Percentiles rank a stretch among this genome's conserved stretches.
phyloP scores from a whole-genome alignment of 2,888 invertebrate species.

The Drosophila paracracens region DNA sequence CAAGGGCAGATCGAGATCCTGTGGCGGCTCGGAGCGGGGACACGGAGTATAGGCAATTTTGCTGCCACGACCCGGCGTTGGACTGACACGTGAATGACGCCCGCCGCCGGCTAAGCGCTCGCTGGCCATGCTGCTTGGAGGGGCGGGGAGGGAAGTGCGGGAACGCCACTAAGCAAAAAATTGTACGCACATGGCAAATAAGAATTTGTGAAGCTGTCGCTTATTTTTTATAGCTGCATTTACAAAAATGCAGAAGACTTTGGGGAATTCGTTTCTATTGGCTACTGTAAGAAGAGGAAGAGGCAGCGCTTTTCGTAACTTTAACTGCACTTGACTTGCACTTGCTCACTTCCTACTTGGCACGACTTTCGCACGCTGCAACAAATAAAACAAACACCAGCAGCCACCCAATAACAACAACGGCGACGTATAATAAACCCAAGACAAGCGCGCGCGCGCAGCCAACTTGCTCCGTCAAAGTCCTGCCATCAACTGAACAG shows the following conservation, averaged over 20 bases:
- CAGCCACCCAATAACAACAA: conserved; percentile 30
- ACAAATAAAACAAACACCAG: conserved; percentile 34
- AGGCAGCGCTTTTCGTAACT: conserved; percentile 31
- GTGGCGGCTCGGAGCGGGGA: conserved; percentile 84
- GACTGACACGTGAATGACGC: conserved; percentile 84
- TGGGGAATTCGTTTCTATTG: conserved; percentile 24
- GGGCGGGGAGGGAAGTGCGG: not conserved
- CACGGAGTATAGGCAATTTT: conserved; percentile 85
- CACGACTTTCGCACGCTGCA: conserved; percentile 19
- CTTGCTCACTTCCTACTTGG: conserved; percentile 27
- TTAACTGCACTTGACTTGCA: conserved; percentile 45
- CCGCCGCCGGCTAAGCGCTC: conserved; percentile 76
- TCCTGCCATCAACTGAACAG: conserved; percentile 82
- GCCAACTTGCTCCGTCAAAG: conserved; percentile 70
- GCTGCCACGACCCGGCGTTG: conserved; percentile 84
- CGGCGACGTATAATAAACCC: conserved; percentile 26
- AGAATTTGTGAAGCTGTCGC: conserved; percentile 12
- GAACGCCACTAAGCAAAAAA: conserved; percentile 4
- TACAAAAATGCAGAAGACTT: conserved; percentile 13
- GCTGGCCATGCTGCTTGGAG: conserved; percentile 49
- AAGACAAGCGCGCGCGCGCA: conserved; percentile 41
- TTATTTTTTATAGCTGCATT: conserved; percentile 26
- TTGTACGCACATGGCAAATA: conserved; percentile 13
- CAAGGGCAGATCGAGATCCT: conserved; percentile 78
- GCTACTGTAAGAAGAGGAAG: conserved; percentile 12